These are phyloP conservation scores for Percopsis omiscomaycus DNA, from an alignment of 2,797 vertebrate genomes.

Conservation along the genomic window DNA sequence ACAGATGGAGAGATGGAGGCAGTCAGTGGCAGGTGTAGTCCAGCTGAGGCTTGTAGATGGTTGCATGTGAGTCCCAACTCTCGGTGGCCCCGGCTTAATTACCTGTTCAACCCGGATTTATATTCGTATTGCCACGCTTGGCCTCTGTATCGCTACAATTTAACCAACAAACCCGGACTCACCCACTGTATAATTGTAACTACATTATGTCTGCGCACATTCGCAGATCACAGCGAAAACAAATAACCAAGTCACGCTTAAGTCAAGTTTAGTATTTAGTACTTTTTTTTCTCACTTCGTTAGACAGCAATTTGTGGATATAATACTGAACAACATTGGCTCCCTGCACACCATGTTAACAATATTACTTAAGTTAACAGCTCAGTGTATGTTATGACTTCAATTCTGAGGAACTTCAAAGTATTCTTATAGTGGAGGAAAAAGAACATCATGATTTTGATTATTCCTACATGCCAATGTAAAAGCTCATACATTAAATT, in stretches of 20 bases:
- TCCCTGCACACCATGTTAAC: too few relatives aligned
- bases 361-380: too few relatives aligned
- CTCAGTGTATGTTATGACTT: too few relatives aligned
- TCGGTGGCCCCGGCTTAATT: slow-evolving; percentile 34
- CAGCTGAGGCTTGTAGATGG: slow-evolving; percentile 1
- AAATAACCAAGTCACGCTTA: slow-evolving; percentile 4
- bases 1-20: slow-evolving; percentile 17
- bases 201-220: slow-evolving; percentile 17
- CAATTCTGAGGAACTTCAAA: too few relatives aligned
- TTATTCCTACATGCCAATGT: too few relatives aligned
- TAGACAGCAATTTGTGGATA: too few relatives aligned
- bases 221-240: slow-evolving; percentile 18
- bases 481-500: not conserved
- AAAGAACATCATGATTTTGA: too few relatives aligned
- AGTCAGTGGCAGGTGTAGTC: slow-evolving; percentile 14
- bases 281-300: slow-evolving; percentile 1
- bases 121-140: slow-evolving; percentile 17
- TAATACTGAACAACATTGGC: too few relatives aligned
- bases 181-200: slow-evolving; percentile 27
- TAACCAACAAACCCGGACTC: slow-evolving; percentile 10
- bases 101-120: slow-evolving; percentile 27
- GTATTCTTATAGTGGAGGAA: too few relatives aligned
- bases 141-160: slow-evolving; percentile 7
- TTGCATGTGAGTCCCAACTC: slow-evolving; percentile 28
- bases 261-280: too few relatives aligned